These are phyloP conservation scores for Eutolmus rufibarbis DNA, from an alignment of 2,888 invertebrate species.

Conservation along the genomic window DNA sequence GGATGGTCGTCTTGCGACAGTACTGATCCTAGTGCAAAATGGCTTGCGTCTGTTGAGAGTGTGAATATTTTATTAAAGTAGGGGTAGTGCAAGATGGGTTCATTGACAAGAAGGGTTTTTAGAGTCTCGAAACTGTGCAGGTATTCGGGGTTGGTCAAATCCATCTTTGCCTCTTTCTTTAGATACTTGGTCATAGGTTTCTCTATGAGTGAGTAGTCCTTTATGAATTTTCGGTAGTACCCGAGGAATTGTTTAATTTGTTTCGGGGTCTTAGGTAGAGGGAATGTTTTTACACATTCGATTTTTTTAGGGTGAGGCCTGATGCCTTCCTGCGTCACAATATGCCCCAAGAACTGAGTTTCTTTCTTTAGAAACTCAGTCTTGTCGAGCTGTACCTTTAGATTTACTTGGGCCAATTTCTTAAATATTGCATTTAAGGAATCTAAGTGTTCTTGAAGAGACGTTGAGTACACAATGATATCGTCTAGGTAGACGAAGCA, in stretches of 20 bases:
- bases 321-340: slow-evolving; percentile 50
- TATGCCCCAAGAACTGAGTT: slow-evolving; percentile 51
- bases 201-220: slow-evolving; percentile 54
- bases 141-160: slow-evolving; percentile 35
- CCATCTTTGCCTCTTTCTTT: slow-evolving; percentile 40
- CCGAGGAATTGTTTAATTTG: slow-evolving; percentile 46
- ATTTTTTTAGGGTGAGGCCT: slow-evolving; percentile 49
- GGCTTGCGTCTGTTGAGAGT: too few species aligned
- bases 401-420: slow-evolving; percentile 38
- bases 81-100: slow-evolving; percentile 39
- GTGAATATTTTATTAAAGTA: slow-evolving; percentile 48
- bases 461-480: neutral
- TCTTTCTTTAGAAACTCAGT: slow-evolving; percentile 47
- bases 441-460: slow-evolving; percentile 47
- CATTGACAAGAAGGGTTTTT: slow-evolving; percentile 11
- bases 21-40: too few species aligned
- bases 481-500: neutral
- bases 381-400: slow-evolving; percentile 18
- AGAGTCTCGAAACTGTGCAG: slow-evolving; percentile 8
- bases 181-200: slow-evolving; percentile 39
- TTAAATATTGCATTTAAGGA: slow-evolving; percentile 44
- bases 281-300: slow-evolving; percentile 43
- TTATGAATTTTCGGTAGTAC: slow-evolving; percentile 53
- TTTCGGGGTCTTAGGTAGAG: slow-evolving; percentile 45
- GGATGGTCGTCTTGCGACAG: too few species aligned